phyloP scores from a whole-genome alignment of 1,140 invertebrate species.

The Drosophila willistoni region DNA sequence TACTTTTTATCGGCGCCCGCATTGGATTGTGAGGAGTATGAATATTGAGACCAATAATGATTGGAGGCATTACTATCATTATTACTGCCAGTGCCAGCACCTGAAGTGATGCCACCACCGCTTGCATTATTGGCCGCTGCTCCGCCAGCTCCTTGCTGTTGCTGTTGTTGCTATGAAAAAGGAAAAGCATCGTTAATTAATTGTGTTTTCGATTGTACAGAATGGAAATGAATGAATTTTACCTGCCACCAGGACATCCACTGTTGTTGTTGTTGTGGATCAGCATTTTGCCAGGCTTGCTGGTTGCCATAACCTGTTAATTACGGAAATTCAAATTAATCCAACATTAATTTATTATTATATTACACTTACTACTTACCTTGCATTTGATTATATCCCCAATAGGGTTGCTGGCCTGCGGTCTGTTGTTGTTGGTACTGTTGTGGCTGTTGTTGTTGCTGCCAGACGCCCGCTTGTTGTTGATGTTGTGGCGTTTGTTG shows the following conservation, averaged over 20 bases:
- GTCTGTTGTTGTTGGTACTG: constrained; percentile 54
- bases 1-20: constrained; percentile 69
- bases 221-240: neutral
- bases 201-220: neutral
- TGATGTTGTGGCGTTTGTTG: constrained; percentile 63
- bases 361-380: constrained; percentile 44
- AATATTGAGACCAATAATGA: constrained; percentile 83
- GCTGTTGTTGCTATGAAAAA: constrained; percentile 9
- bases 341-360: neutral
- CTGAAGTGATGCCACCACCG: constrained; percentile 45
- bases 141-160: constrained; percentile 58
- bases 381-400: constrained; percentile 78
- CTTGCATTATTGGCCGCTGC: constrained; percentile 52
- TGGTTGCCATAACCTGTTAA: constrained; percentile 75
- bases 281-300: constrained; percentile 73
- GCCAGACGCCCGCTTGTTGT: constrained; percentile 60
- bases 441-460: constrained; percentile 59
- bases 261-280: constrained; percentile 76
- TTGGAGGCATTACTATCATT: constrained; percentile 77
- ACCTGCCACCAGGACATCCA: constrained; percentile 83
- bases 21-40: constrained; percentile 79
- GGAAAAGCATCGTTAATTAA: neutral
- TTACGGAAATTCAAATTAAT: constrained; percentile 2
- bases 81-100: constrained; percentile 54
- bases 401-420: constrained; percentile 74